Conservation (phyloP, 2,888 invertebrate species). For the Hedya salicella region DNA sequence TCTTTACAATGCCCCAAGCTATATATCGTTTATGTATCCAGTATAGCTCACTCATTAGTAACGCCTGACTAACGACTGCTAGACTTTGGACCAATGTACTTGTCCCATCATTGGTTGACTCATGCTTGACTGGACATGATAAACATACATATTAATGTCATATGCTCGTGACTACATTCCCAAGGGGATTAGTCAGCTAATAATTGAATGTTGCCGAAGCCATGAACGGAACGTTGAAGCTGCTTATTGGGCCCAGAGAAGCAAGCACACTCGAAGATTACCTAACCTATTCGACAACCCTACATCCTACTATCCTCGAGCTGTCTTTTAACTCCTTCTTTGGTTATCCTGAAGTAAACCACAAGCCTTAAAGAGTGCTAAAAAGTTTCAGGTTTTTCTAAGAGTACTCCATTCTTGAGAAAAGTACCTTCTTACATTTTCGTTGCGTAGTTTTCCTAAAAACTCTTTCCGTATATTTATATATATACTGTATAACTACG, state of each 20-base stretch:
- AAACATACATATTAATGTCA: conserved; percentile 32
- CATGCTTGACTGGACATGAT: conserved; percentile 33
- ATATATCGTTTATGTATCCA: conserved; percentile 19
- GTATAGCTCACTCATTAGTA: conserved; percentile 17
- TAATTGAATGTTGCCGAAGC: conserved; percentile 8
- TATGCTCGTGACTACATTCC: conserved; percentile 20
- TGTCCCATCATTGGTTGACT: conserved; percentile 23
- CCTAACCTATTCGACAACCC: too few relatives aligned
- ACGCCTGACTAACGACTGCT: conserved; percentile 29
- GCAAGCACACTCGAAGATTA: too few relatives aligned
- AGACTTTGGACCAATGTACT: conserved; percentile 25
- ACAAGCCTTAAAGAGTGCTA: too few relatives aligned
- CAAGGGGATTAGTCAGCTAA: conserved; percentile 13
- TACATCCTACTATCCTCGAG: too few relatives aligned
- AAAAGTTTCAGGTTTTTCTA: too few relatives aligned
- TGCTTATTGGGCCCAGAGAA: not conserved
- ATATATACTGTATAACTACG: too few relatives aligned
- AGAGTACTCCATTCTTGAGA: too few relatives aligned
- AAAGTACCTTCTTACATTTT: too few relatives aligned
- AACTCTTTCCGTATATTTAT: too few relatives aligned
- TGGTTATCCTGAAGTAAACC: too few relatives aligned
- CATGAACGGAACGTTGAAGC: not conserved
- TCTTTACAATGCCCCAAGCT: not conserved
- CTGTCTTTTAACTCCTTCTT: too few relatives aligned
- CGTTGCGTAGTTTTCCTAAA: too few relatives aligned